A percentile compares a stretch with the other conserved stretches of the same genome.
These are phyloP conservation scores for Antechinus flavipes DNA, from an alignment of 2,113 vertebrate species.

Conservation along the genomic window DNA sequence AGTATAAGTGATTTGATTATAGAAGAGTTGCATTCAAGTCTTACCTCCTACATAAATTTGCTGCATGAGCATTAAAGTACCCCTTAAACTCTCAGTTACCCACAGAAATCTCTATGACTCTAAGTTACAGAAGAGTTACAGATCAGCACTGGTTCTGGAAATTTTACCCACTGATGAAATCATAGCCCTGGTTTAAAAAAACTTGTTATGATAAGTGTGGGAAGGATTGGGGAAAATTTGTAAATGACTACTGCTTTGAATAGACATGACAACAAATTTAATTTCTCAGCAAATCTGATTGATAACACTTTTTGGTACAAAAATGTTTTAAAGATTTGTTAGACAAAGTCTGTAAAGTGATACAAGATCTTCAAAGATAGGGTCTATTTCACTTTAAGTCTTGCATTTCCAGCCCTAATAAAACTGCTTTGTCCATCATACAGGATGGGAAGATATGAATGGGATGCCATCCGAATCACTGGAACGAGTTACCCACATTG, in stretches of 20 bases:
- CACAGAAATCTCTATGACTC: neutral
- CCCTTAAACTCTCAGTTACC: neutral
- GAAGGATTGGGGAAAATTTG: constrained; percentile 26
- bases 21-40: neutral
- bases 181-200: neutral
- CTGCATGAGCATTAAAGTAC: neutral
- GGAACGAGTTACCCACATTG: neutral
- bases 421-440: neutral
- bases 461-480: neutral
- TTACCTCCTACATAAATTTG: neutral
- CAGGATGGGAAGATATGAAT: neutral
- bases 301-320: constrained; percentile 9
- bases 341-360: constrained; percentile 2
- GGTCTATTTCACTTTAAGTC: neutral
- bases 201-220: neutral
- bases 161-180: neutral
- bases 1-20: neutral
- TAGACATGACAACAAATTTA: constrained; percentile 8
- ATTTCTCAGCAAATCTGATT: constrained; percentile 2
- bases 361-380: constrained; percentile 11
- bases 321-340: constrained; percentile 40
- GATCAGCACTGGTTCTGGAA: neutral
- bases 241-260: constrained; percentile 18
- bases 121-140: neutral
- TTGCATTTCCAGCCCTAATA: neutral